Conservation (phyloP, 2,888 invertebrate species). For the Camptogramma bilineatum region DNA sequence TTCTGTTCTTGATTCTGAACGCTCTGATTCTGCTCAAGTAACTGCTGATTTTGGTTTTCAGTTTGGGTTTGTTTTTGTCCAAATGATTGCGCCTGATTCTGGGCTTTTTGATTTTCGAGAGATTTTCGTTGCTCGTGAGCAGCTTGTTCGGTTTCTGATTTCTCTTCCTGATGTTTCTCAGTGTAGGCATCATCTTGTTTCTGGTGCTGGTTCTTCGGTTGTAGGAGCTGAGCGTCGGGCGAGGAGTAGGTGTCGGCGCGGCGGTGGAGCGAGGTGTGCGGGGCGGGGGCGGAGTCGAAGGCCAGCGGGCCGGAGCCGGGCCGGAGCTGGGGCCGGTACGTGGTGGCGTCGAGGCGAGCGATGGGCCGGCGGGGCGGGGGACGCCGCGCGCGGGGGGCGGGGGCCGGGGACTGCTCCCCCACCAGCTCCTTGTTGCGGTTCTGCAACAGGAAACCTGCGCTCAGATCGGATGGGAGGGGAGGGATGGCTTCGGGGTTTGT, state of each 20-base stretch:
- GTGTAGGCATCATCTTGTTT: background rate
- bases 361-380: slow-evolving; percentile 54
- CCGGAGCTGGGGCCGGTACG: slow-evolving; percentile 71
- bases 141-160: slow-evolving; percentile 8
- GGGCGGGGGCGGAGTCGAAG: slow-evolving; percentile 51
- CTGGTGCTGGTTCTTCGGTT: slow-evolving; percentile 5
- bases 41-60: background rate
- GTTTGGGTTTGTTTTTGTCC: background rate
- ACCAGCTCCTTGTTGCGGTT: slow-evolving; percentile 79
- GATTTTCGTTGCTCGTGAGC: slow-evolving; percentile 32
- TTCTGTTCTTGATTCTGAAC: slow-evolving; percentile 29
- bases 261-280: slow-evolving; percentile 66
- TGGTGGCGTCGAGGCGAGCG: slow-evolving; percentile 66
- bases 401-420: slow-evolving; percentile 42
- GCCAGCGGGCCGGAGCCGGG: slow-evolving; percentile 62
- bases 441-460: slow-evolving; percentile 82
- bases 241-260: slow-evolving; percentile 66
- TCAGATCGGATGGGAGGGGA: slow-evolving; percentile 56
- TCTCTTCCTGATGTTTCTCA: slow-evolving; percentile 29
- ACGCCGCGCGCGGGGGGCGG: slow-evolving; percentile 41
- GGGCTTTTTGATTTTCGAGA: background rate
- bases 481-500: slow-evolving; percentile 17
- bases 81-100: background rate
- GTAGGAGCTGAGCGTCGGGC: slow-evolving; percentile 57
- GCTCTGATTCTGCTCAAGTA: background rate